These are phyloP conservation scores for Sciaenops ocellatus DNA, from an alignment of 2,797 vertebrate species.

Conservation along the genomic window DNA sequence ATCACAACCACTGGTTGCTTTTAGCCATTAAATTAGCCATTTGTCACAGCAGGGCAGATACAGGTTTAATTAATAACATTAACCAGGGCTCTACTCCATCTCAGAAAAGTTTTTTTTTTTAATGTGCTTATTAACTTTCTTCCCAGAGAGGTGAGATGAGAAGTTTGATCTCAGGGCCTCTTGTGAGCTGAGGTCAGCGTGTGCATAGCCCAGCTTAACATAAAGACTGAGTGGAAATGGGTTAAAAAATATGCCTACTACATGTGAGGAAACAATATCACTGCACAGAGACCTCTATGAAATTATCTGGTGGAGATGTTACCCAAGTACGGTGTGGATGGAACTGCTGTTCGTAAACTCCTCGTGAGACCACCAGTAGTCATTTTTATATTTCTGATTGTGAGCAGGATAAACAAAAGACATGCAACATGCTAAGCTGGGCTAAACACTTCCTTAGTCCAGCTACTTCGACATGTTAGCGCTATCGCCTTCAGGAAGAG, in stretches of 20 bases:
- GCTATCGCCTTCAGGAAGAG: too few species aligned
- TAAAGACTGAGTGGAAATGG: background rate
- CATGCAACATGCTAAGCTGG: background rate
- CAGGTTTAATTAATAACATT: slow-evolving; percentile 13
- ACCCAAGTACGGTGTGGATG: background rate
- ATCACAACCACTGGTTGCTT: background rate
- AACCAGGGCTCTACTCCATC: slow-evolving; percentile 2
- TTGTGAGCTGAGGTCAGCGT: background rate
- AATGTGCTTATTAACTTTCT: background rate
- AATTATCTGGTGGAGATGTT: background rate
- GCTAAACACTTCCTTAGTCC: background rate
- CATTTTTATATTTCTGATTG: background rate
- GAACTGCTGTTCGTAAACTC: background rate
- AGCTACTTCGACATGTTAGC: background rate
- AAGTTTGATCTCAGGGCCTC: background rate
- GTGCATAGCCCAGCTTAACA: background rate
- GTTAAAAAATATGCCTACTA: background rate
- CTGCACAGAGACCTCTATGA: background rate
- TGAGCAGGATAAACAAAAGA: background rate
- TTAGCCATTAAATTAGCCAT: background rate
- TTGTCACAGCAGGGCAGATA: background rate
- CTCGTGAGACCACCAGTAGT: background rate
- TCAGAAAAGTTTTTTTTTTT: too few species aligned
- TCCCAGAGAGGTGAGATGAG: background rate
- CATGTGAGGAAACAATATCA: background rate